Conservation (phyloP, 2,113 vertebrate genomes). For the Nycticryphes semicollaris region DNA sequence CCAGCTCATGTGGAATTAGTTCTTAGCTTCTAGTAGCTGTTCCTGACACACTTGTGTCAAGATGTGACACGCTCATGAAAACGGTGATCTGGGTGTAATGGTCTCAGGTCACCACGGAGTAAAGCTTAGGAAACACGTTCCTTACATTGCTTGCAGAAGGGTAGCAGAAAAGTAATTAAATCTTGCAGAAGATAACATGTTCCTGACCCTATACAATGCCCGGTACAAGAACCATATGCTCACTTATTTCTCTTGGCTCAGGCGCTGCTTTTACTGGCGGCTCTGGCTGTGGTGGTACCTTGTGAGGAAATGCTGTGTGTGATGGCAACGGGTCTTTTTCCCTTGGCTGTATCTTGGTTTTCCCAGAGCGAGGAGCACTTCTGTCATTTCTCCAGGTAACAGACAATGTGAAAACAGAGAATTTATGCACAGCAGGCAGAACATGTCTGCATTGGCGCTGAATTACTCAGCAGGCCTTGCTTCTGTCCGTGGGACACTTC, state of each 20-base stretch:
- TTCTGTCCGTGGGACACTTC: background rate
- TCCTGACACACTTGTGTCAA: background rate
- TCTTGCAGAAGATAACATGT: background rate
- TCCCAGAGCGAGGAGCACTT: background rate
- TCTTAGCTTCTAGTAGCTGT: background rate
- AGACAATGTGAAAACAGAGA: background rate
- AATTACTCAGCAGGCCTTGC: background rate
- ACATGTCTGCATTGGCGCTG: background rate
- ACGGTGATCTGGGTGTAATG: background rate
- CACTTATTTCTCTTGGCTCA: background rate
- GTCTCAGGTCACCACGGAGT: background rate
- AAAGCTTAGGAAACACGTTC: background rate
- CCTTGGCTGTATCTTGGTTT: background rate
- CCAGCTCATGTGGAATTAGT: background rate
- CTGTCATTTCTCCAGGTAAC: background rate
- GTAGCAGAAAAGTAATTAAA: slow-evolving; percentile 10
- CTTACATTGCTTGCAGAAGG: background rate
- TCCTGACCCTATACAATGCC: background rate
- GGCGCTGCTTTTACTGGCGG: background rate
- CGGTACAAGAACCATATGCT: background rate
- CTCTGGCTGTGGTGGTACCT: background rate
- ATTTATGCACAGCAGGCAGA: background rate
- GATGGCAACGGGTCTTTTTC: background rate
- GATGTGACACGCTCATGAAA: background rate
- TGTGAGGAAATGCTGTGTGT: background rate